These are phyloP conservation scores for Heloderma charlesbogerti DNA, from an alignment of 2,113 vertebrate genomes.

Conservation along the genomic window DNA sequence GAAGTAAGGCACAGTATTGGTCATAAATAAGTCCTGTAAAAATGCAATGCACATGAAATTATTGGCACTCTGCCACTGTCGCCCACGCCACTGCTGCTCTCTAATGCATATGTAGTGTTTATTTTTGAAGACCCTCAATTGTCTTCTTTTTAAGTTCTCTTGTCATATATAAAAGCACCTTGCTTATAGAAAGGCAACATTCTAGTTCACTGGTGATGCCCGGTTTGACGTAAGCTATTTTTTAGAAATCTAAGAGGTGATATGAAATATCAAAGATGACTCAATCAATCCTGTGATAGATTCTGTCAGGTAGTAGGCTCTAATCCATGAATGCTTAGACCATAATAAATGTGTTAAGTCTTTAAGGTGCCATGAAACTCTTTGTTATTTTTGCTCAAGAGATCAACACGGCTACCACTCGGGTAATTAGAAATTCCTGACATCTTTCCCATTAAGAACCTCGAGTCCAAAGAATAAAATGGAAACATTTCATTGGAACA, in stretches of 20 bases:
- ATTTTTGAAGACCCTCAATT: neutral
- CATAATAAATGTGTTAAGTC: too few relatives aligned
- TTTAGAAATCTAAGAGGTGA: neutral
- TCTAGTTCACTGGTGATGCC: neutral
- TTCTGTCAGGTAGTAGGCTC: neutral
- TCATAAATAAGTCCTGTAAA: neutral
- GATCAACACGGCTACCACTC: too few relatives aligned
- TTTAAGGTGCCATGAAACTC: too few relatives aligned
- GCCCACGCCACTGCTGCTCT: neutral
- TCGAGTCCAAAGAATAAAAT: neutral
- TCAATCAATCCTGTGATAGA: neutral
- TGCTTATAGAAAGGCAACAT: neutral
- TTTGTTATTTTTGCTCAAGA: too few relatives aligned
- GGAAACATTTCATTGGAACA: neutral
- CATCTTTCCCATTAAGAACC: neutral
- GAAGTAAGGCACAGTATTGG: rapidly evolving
- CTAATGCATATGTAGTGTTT: neutral
- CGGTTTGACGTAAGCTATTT: neutral
- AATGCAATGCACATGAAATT: slow-evolving; percentile 1
- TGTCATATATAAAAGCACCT: neutral
- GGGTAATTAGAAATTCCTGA: neutral
- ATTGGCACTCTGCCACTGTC: neutral
- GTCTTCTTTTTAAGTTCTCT: neutral
- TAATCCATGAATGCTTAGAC: too few relatives aligned
- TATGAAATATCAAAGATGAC: neutral